Evolutionary conservation across 92 coral and sea anemone genomes (phyloP).

Genomic region (Desmophyllum pertusum): DNA sequence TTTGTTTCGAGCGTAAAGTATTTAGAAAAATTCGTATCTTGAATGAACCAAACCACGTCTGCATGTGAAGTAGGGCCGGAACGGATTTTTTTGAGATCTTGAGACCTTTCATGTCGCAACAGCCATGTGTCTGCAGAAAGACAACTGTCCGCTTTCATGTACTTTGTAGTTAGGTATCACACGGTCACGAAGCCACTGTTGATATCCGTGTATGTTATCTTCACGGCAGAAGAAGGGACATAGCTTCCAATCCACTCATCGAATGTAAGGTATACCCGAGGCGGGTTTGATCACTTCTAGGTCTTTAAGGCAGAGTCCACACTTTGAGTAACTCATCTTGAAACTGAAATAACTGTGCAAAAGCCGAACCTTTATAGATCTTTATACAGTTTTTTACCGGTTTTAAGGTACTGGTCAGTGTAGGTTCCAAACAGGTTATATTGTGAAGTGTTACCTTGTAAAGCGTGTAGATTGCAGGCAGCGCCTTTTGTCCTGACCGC

Average conservation of each 20-base stretch:
- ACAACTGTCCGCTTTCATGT: conserved; percentile 5
- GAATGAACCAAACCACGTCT: too few species aligned
- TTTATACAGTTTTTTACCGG: background rate
- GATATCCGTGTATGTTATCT: conserved; percentile 4
- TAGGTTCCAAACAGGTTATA: too few species aligned
- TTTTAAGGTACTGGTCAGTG: too few species aligned
- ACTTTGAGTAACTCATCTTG: conserved; percentile 42
- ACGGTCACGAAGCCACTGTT: background rate
- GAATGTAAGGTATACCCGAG: conserved; percentile 11
- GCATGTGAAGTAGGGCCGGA: conserved; percentile 41
- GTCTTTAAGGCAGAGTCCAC: conserved; percentile 37
- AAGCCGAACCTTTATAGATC: background rate
- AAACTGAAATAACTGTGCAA: background rate
- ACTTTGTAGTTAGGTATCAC: conserved; percentile 32
- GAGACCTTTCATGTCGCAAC: conserved; percentile 25
- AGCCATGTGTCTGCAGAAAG: conserved; percentile 7
- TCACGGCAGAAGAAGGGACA: conserved; percentile 30
- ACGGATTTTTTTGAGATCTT: conserved; percentile 32
- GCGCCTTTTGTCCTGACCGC: background rate
- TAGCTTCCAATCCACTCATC: conserved; percentile 24
- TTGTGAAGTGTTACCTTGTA: conserved; percentile 21
- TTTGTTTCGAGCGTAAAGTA: too few species aligned
- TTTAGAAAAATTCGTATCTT: too few species aligned
- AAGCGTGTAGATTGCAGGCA: conserved; percentile 27
- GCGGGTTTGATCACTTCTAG: conserved; percentile 40